Evolutionary conservation across 1,140 invertebrate species (phyloP).

Genomic region (Atta colombica): DNA sequence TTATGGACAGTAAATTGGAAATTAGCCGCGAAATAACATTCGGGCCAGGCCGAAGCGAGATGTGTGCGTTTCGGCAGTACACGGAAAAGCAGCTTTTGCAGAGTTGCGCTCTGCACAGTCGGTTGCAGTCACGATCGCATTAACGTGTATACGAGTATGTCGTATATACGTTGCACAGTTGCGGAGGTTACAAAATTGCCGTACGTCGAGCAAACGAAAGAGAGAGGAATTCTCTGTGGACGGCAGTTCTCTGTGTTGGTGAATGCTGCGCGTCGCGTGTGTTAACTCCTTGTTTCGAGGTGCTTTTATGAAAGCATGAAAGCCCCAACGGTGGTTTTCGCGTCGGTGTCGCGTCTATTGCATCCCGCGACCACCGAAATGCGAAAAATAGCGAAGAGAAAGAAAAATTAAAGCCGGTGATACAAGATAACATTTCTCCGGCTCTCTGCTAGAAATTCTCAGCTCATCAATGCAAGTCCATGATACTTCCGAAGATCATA

Average conservation of each 20-base stretch:
- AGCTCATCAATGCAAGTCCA: background rate
- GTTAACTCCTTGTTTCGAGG: slow-evolving; percentile 44
- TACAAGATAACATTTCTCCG: slow-evolving; percentile 11
- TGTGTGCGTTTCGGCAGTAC: background rate
- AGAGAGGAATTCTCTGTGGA: background rate
- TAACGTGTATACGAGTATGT: slow-evolving; percentile 2
- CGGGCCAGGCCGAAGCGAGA: no score
- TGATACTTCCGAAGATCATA: background rate
- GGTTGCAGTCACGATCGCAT: slow-evolving; percentile 38
- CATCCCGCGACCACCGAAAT: slow-evolving; percentile 1
- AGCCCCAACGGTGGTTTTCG: slow-evolving; percentile 43
- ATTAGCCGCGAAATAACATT: slow-evolving; percentile 30
- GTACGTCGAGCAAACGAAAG: background rate
- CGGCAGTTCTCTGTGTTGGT: background rate
- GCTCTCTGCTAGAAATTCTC: background rate
- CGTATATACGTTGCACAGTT: slow-evolving; percentile 8
- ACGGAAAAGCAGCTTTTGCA: slow-evolving; percentile 14
- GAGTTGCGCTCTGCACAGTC: slow-evolving; percentile 12
- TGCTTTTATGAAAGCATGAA: slow-evolving; percentile 44
- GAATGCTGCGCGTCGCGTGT: background rate
- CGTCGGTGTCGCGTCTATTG: slow-evolving; percentile 51
- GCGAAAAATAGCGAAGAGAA: slow-evolving; percentile 24
- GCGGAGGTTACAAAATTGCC: background rate
- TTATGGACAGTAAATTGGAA: slow-evolving; percentile 23
- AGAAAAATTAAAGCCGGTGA: slow-evolving; percentile 34